phyloP scores from a whole-genome alignment of 2,113 vertebrate species.

The Elachura formosa region DNA sequence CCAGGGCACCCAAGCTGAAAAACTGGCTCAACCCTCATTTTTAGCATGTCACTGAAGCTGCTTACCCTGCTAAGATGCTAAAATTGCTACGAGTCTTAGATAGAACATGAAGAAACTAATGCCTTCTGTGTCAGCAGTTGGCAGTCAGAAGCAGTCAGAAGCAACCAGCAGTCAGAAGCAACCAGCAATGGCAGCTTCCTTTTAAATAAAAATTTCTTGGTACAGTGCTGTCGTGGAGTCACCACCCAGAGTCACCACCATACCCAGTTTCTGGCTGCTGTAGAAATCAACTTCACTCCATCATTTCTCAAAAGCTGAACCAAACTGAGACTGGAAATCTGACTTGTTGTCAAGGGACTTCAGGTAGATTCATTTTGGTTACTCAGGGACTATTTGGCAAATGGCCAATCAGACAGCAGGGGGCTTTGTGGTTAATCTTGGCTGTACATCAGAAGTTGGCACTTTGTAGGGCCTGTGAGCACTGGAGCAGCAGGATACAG shows the following conservation, averaged over 20 bases:
- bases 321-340: background rate
- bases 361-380: background rate
- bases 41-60: background rate
- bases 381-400: background rate
- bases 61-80: background rate
- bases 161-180: no score
- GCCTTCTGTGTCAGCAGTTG: background rate
- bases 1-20: background rate
- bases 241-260: background rate
- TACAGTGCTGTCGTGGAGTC: background rate
- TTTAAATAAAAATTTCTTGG: background rate
- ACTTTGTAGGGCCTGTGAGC: background rate
- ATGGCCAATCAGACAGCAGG: background rate
- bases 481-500: accelerated
- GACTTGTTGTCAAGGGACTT: background rate
- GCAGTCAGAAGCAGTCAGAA: no score
- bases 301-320: background rate
- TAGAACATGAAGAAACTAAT: background rate
- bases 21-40: background rate
- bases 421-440: background rate
- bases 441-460: background rate
- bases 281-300: accelerated
- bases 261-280: background rate
- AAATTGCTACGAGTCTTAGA: background rate
- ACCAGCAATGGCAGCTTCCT: background rate